Evolutionary conservation across 2,888 invertebrate genomes (phyloP).

Genomic region (Arrhopalites spinosus): DNA sequence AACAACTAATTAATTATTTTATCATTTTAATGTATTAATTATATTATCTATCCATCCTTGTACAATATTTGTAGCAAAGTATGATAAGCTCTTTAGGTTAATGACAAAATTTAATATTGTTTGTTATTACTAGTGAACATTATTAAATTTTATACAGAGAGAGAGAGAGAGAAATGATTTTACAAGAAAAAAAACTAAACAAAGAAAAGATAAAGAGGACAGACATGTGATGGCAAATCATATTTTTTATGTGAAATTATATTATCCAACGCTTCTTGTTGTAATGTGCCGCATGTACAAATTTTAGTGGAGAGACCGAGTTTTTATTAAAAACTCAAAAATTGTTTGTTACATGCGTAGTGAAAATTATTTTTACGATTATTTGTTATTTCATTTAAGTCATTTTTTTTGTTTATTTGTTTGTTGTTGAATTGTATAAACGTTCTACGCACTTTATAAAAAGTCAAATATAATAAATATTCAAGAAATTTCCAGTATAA

Average conservation of each 20-base stretch:
- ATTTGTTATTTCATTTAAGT: constrained; percentile 3
- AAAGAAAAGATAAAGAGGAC: neutral
- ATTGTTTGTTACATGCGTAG: neutral
- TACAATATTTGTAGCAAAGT: constrained; percentile 23
- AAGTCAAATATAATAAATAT: too few species aligned
- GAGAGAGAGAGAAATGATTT: neutral
- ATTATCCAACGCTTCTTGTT: too few species aligned
- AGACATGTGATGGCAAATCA: constrained; percentile 2
- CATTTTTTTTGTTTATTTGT: neutral
- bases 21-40: neutral
- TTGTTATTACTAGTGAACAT: neutral
- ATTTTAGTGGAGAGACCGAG: neutral
- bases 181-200: neutral
- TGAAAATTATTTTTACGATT: neutral
- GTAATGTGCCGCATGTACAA: neutral
- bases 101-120: neutral
- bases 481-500: too few species aligned
- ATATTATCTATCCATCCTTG: neutral
- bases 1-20: too few species aligned
- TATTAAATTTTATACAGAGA: neutral
- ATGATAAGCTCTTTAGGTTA: neutral
- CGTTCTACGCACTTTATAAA: neutral
- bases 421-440: neutral
- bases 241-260: neutral
- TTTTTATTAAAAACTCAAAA: neutral